Evolutionary conservation across 2,888 invertebrate species (phyloP).

Genomic region (Spilosoma lubricipeda): DNA sequence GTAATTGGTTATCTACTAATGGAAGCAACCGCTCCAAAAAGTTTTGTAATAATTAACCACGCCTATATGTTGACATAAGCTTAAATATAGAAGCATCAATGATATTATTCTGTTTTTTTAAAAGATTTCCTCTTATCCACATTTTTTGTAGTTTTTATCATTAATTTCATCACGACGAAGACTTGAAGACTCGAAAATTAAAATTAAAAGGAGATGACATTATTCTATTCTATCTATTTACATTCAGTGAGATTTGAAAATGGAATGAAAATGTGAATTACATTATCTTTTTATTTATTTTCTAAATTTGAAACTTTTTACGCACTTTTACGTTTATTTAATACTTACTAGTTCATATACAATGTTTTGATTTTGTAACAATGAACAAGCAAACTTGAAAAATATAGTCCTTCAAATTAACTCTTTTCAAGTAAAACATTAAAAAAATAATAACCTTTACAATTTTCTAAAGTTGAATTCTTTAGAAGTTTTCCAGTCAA

Average conservation of each 20-base stretch:
- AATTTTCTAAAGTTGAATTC: neutral
- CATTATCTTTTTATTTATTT: neutral
- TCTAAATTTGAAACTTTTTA: no score
- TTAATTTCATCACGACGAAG: no score
- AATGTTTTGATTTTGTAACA: neutral
- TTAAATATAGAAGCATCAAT: neutral
- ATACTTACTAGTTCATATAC: no score
- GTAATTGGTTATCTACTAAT: constrained; percentile 1
- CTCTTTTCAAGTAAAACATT: no score
- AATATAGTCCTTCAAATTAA: neutral
- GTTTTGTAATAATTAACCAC: constrained; percentile 5
- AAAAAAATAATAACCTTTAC: no score
- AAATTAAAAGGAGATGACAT: no score
- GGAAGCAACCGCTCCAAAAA: neutral
- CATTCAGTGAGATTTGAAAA: neutral
- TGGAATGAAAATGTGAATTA: neutral
- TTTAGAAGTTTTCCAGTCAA: neutral
- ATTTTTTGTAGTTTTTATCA: no score
- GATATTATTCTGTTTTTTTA: neutral
- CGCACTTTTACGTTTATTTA: no score
- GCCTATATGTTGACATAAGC: neutral
- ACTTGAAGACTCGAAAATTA: no score
- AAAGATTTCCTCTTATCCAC: no score
- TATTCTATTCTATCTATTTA: no score
- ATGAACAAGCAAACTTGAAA: neutral